Conservation (phyloP, 2,113 vertebrate species). For the Phrynocephalus versicolor region DNA sequence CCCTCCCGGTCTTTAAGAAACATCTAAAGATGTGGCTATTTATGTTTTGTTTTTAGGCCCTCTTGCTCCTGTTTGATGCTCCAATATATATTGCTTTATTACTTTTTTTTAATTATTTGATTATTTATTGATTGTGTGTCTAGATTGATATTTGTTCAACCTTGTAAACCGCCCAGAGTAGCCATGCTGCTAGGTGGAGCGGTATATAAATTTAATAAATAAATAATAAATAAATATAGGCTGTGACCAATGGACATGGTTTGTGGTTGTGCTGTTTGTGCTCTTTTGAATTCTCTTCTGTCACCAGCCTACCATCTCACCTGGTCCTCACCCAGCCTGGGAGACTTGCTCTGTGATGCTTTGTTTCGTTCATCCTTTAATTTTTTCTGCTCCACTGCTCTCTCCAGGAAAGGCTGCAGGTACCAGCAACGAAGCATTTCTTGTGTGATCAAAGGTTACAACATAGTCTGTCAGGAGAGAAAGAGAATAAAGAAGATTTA, state of each 20-base stretch:
- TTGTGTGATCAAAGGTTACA: constrained; percentile 66
- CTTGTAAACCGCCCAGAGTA: too few relatives aligned
- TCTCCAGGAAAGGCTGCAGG: constrained; percentile 51
- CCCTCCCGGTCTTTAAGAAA: too few relatives aligned
- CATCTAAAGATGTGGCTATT: too few relatives aligned
- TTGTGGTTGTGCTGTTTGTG: not conserved
- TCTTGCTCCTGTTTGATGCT: too few relatives aligned
- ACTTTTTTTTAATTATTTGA: too few relatives aligned
- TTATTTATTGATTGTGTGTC: too few relatives aligned
- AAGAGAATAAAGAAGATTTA: constrained; percentile 16
- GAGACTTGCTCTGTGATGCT: not conserved
- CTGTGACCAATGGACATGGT: not conserved
- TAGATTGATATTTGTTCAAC: too few relatives aligned
- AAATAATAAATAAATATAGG: too few relatives aligned
- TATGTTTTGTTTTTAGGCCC: too few relatives aligned
- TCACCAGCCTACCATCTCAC: not conserved
- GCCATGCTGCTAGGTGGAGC: too few relatives aligned
- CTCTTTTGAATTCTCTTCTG: not conserved
- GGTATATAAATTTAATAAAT: too few relatives aligned
- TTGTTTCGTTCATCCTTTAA: constrained; percentile 7
- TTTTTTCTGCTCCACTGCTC: constrained; percentile 48
- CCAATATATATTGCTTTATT: too few relatives aligned
- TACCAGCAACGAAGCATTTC: constrained; percentile 62
- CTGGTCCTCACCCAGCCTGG: not conserved
- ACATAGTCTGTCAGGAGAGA: constrained; percentile 61